These are phyloP conservation scores for Anguilla rostrata DNA, from an alignment of 2,113 vertebrate genomes.

Conservation along the genomic window DNA sequence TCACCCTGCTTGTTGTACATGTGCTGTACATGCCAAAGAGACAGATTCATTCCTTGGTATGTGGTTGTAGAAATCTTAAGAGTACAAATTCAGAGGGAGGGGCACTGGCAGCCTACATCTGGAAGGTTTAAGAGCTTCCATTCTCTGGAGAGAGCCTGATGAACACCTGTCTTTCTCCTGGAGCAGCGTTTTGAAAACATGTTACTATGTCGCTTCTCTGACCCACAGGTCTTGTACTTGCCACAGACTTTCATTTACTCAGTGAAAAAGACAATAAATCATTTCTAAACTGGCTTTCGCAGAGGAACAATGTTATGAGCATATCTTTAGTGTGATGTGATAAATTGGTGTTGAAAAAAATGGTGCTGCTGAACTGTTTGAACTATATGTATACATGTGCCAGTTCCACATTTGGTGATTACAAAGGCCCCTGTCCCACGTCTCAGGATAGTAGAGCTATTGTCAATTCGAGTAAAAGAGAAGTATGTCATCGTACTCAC, in stretches of 20 bases:
- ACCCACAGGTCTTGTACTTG: neutral
- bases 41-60: neutral
- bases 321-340: neutral
- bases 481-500: neutral
- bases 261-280: neutral
- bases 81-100: neutral
- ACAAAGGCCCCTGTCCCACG: no score
- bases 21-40: neutral
- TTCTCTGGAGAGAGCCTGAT: neutral
- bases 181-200: neutral
- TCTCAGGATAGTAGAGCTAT: neutral
- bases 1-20: no score
- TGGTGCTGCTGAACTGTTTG: neutral
- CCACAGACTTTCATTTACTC: neutral
- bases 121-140: neutral
- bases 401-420: neutral
- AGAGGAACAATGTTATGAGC: neutral
- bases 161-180: neutral
- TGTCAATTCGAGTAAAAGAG: no score
- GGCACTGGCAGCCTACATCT: neutral
- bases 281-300: neutral
- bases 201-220: neutral
- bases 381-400: neutral
- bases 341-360: neutral
- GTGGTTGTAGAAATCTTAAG: neutral